Percentiles rank a stretch among this genome's conserved stretches.
phyloP scores from a whole-genome alignment of 1,140 invertebrate species.

The Pseudobourletiella spinata region DNA sequence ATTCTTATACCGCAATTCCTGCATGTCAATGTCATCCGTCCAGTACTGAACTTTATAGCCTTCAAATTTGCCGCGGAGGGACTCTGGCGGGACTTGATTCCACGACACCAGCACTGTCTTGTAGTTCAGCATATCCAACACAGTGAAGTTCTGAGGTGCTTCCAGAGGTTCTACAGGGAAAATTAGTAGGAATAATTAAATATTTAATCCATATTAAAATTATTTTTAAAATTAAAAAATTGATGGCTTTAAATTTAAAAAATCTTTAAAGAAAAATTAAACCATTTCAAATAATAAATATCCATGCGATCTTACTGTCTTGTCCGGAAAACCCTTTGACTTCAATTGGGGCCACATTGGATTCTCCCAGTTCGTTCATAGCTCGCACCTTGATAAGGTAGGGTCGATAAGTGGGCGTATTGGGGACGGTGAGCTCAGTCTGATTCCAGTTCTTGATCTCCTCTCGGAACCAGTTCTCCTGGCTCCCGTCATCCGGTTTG shows the following conservation, averaged over 20 bases:
- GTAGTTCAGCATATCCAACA: constrained; percentile 60
- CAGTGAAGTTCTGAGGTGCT: constrained; percentile 74
- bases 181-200: background rate
- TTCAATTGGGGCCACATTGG: constrained; percentile 69
- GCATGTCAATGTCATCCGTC: constrained; percentile 60
- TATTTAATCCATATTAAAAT: background rate
- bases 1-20: constrained; percentile 69
- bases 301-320: constrained; percentile 65
- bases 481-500: constrained; percentile 64
- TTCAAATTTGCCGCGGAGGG: constrained; percentile 80
- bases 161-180: constrained; percentile 56
- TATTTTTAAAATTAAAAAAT: no score
- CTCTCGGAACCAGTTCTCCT: constrained; percentile 53
- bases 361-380: constrained; percentile 80
- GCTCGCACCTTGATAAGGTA: constrained; percentile 89
- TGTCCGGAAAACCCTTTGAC: constrained; percentile 90
- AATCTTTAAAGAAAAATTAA: no score
- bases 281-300: no score
- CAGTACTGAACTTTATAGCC: constrained; percentile 94
- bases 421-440: constrained; percentile 56
- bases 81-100: constrained; percentile 64
- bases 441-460: constrained; percentile 69
- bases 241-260: no score
- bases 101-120: constrained; percentile 72
- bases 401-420: constrained; percentile 81